phyloP scores from a whole-genome alignment of 2,888 invertebrate genomes.

The Hoplodrina ambigua region DNA sequence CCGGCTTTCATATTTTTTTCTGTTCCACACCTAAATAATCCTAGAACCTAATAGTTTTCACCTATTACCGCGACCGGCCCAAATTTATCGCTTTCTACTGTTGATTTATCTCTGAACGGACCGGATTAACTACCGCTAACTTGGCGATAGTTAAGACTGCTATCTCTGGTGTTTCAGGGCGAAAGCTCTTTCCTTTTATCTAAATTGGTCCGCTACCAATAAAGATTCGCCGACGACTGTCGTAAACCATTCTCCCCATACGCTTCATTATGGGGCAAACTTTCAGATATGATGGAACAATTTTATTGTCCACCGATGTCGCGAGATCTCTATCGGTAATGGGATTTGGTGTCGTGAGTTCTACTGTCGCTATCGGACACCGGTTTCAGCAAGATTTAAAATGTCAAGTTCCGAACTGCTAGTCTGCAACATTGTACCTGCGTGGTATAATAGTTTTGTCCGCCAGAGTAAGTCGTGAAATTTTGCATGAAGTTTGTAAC shows the following conservation, averaged over 20 bases:
- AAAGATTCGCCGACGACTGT: constrained; percentile 89
- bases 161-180: constrained; percentile 89
- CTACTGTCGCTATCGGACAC: constrained; percentile 65
- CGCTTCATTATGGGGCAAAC: constrained; percentile 90
- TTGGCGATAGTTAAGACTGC: constrained; percentile 90
- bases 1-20: constrained; percentile 79
- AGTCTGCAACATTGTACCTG: constrained; percentile 67
- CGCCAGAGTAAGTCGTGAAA: constrained; percentile 46
- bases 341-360: constrained; percentile 79
- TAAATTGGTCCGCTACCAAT: constrained; percentile 90
- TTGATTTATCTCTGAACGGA: constrained; percentile 88
- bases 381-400: constrained; percentile 71
- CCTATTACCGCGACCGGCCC: constrained; percentile 87
- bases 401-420: constrained; percentile 74
- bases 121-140: constrained; percentile 90
- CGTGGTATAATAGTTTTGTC: constrained; percentile 50
- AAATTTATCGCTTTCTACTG: constrained; percentile 88
- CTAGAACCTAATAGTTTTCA: constrained; percentile 89
- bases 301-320: constrained; percentile 90
- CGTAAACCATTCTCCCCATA: constrained; percentile 90
- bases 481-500: constrained; percentile 69
- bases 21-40: constrained; percentile 82
- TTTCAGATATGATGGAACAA: constrained; percentile 90
- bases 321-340: constrained; percentile 89
- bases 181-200: constrained; percentile 90